Evolutionary conservation across 2,797 vertebrate species (phyloP).

Genomic region (Myotis planiceps): DNA sequence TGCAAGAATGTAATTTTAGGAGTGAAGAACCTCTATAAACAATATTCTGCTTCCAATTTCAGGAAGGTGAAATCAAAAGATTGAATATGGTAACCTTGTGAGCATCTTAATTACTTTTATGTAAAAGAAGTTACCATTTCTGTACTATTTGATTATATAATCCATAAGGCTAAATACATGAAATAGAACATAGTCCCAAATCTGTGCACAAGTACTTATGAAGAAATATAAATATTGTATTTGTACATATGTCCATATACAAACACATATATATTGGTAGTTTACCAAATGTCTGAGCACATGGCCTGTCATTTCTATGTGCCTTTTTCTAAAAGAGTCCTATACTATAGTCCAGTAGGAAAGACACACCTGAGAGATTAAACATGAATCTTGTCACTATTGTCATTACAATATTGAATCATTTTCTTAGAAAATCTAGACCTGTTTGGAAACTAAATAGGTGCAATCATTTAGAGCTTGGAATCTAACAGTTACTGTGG

Average conservation of each 20-base stretch:
- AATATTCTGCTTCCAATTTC: constrained; percentile 60
- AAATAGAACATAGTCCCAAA: neutral
- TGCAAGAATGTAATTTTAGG: constrained; percentile 55
- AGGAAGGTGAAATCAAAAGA: constrained; percentile 25
- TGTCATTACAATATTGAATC: neutral
- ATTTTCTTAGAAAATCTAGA: neutral
- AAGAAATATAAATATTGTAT: neutral
- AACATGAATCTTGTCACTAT: neutral
- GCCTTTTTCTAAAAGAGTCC: neutral
- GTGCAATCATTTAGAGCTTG: neutral
- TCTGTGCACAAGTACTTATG: neutral
- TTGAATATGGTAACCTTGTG: constrained; percentile 10
- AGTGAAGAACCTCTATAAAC: constrained; percentile 62
- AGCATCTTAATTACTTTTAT: constrained; percentile 42
- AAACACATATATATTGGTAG: neutral
- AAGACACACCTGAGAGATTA: neutral
- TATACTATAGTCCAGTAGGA: neutral
- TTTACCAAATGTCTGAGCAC: neutral
- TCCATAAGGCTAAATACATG: neutral
- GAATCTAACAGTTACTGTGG: neutral
- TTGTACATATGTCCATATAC: neutral
- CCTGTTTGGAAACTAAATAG: neutral
- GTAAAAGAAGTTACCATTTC: constrained; percentile 4
- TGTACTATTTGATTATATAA: neutral
- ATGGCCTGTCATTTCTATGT: neutral